Base-by-base conservation (phyloP, 2,113 vertebrate genomes). In the Sinosuthora webbiana region DNA sequence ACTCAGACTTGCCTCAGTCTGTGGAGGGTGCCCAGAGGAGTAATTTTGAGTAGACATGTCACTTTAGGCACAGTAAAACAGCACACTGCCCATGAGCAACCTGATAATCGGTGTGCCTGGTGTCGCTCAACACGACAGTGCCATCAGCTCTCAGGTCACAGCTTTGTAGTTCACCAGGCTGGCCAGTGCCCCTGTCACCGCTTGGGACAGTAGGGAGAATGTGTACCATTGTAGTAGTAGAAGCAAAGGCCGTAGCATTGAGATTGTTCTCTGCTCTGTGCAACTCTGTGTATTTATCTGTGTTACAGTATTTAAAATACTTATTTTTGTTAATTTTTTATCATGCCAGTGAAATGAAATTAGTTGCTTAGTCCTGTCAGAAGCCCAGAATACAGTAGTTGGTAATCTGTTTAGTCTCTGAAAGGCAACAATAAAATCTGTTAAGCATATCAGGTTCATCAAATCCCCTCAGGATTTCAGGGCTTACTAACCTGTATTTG, bases 401-500 rank as follows among this genome's bases (percentile, higher is more conserved):
- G 60, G 33, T 77, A 89, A 81, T 81, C 64, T 55, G 63, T 89
- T 94, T 53, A 87, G 64, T 91, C 65, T 84, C 56, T 89, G 87
- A 94, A 85, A 95, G 45, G 62, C 62, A 95, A 10, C 28, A 53
- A 8, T 89, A 89, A 86, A 87, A 87, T 89, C 81, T 89, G 69
- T 90, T 82, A 91, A 91, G 37, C 31, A 15, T 87, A 89, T 95
- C 80, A 85, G 57, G 63, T 93, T 94, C 95, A 68, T 89, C 77
- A 94, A 80, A 84, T 90, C 56, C 68, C 55, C 30, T 42, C 52
- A 41, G 68, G 68, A 74, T 94, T 95, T 87, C 65, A 82, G 74
- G 77, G 74, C 15, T 95, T 94, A 78, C 84, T 82, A 89, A 89
- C 83, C 85, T 87, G 68, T 75, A 55, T 96, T 94, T 90, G 89